A percentile compares a stretch with the other conserved stretches of the same genome.
Evolutionary conservation across 2,797 vertebrate genomes (phyloP).

Genomic region (Scolopax rusticola): DNA sequence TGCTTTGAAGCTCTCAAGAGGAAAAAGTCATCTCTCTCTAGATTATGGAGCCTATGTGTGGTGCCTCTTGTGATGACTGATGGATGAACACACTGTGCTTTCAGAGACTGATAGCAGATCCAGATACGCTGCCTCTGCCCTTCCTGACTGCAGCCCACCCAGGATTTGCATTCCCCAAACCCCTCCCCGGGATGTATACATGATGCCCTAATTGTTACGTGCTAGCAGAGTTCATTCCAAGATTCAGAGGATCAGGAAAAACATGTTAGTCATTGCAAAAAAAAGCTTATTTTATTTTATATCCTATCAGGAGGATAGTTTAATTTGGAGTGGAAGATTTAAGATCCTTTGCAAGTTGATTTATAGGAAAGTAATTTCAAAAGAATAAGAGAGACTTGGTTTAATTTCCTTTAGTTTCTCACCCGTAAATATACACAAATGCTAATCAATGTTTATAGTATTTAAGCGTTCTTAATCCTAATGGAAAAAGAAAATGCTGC

Average conservation of each 20-base stretch:
- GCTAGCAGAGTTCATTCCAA: not conserved
- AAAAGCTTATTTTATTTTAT: not conserved
- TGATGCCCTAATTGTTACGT: not conserved
- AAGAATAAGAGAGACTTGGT: not conserved
- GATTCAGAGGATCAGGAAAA: not conserved
- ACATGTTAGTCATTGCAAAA: not conserved
- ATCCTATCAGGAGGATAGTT: not conserved
- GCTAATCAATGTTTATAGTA: constrained; percentile 55
- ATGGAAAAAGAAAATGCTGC: constrained; percentile 54
- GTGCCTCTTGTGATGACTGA: not conserved
- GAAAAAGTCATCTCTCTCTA: not conserved
- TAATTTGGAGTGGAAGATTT: not conserved
- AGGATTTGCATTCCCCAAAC: not conserved
- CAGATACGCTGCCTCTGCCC: rapidly evolving
- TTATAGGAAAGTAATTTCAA: not conserved
- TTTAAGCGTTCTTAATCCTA: constrained; percentile 68
- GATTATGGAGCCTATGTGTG: not conserved
- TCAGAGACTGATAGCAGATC: not conserved
- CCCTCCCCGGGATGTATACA: rapidly evolving
- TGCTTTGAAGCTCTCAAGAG: not conserved
- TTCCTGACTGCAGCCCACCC: not conserved
- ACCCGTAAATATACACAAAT: constrained; percentile 50
- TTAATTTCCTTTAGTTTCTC: constrained; percentile 48
- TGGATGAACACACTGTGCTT: not conserved
- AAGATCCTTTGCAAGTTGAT: not conserved